phyloP scores from a whole-genome alignment of 2,797 vertebrate species.

The Crypturellus tataupa region DNA sequence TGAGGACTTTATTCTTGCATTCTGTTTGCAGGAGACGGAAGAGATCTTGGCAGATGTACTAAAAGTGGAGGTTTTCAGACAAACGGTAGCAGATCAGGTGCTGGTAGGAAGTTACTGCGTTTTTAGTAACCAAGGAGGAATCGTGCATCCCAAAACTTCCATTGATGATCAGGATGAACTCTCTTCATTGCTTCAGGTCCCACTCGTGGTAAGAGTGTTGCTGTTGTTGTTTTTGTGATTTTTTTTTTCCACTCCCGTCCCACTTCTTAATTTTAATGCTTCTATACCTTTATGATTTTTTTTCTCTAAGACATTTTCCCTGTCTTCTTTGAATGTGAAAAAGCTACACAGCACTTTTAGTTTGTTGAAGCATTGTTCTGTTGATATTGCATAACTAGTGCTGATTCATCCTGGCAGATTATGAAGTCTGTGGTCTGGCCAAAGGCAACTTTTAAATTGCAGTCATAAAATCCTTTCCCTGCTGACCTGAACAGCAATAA shows the following conservation, averaged over 20 bases:
- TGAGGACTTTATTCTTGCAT: background rate
- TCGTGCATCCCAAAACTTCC: constrained; percentile 96
- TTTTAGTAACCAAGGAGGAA: constrained; percentile 96
- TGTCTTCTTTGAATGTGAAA: background rate
- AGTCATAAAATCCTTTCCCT: background rate
- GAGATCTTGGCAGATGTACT: constrained; percentile 95
- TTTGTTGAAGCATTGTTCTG: background rate
- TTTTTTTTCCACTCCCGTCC: background rate
- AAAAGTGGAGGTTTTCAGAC: constrained; percentile 98
- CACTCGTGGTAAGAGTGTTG: constrained; percentile 90
- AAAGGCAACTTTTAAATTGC: background rate
- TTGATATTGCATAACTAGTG: background rate
- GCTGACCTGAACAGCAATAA: background rate
- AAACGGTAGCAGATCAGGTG: constrained; percentile 96
- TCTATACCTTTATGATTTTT: background rate
- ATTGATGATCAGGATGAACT: constrained; percentile 97
- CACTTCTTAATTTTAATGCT: background rate
- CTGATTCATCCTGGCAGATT: background rate
- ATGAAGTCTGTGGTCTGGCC: background rate
- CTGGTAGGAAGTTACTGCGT: constrained; percentile 95
- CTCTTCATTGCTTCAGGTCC: constrained; percentile 95
- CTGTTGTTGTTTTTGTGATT: background rate
- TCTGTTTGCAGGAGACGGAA: constrained; percentile 90
- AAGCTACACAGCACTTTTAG: background rate
- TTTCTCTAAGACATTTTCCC: background rate